phyloP scores from a whole-genome alignment of 2,797 vertebrate genomes.

The Gobio occitaniae region DNA sequence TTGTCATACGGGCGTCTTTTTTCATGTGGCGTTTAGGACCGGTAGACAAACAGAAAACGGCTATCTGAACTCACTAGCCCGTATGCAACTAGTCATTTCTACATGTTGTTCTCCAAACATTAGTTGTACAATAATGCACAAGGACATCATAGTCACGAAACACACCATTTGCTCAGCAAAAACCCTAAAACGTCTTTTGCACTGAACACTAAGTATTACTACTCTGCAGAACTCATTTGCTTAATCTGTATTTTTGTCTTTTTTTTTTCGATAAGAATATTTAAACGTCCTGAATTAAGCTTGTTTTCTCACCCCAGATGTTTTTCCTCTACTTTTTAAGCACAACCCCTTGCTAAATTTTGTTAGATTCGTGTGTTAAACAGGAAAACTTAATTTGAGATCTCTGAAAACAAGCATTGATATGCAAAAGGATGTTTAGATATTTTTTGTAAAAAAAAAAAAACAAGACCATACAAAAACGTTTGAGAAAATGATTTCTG shows the following conservation, averaged over 20 bases:
- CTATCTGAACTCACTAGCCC: not conserved
- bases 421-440: not conserved
- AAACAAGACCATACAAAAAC: not conserved
- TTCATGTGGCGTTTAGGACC: not conserved
- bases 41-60: not conserved
- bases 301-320: not conserved
- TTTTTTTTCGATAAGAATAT: not conserved
- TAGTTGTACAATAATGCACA: slow-evolving; percentile 29
- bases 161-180: slow-evolving; percentile 29
- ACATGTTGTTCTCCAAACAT: slow-evolving; percentile 20
- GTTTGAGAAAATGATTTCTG: not conserved
- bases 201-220: slow-evolving; percentile 47
- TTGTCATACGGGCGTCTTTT: not conserved
- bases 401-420: not conserved
- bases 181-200: slow-evolving; percentile 50
- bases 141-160: not conserved
- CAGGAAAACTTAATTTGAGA: not conserved
- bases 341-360: not conserved
- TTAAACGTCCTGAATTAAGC: not conserved
- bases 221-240: slow-evolving; percentile 44
- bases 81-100: not conserved
- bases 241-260: slow-evolving; percentile 14
- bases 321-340: not conserved
- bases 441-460: not conserved
- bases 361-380: not conserved